Base-by-base conservation (phyloP, 2,797 vertebrate species). In the Sebastolobus altivelis region DNA sequence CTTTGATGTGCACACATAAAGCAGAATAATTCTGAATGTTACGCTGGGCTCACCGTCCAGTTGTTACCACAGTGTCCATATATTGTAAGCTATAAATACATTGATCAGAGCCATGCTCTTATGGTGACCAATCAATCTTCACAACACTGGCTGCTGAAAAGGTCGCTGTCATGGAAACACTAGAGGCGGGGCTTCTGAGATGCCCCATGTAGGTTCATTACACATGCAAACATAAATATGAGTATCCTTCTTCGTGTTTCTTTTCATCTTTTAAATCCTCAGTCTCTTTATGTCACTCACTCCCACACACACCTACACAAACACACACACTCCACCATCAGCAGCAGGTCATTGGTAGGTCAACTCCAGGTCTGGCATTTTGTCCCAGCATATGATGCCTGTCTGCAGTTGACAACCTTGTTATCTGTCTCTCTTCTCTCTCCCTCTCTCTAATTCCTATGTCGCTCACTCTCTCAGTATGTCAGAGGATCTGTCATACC, bases 261-360 rank as follows among this genome's bases (percentile, higher is more conserved):
- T 55, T 9, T 67, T 56, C 58, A 38, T 65, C 25, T 27, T 52
- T 25, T 60, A 31, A 8, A 52, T 2, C 33, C 16, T 43, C 11
- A 55, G 22, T 59, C 20, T 31, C 31, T 38, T 27, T 9, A 8
- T 43, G 10, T n/a, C 37, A 46, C 22, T 16, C 22, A 29, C 5
- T 35, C 33, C 8, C 8, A 8, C 33, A 35, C 8, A 35, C 33
- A 35, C 8, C 8, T 8, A 31, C 43, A 38, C 16, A 12, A 63
- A 43, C 40, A 54, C 18, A 58, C 33, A 37, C 40, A 61, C 8
- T 25, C 35, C 66, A 33, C 62, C 55, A 72, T 84, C 85, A 87
- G 65, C 66, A 69, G 65, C 59, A 89, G 92, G 85, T 90, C 87
- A 82, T 16, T 22, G 7, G 58, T 56, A 91, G 93, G 82, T 90